Evolutionary conservation across 2,797 vertebrate genomes (phyloP).

Genomic region (Falco naumanni): DNA sequence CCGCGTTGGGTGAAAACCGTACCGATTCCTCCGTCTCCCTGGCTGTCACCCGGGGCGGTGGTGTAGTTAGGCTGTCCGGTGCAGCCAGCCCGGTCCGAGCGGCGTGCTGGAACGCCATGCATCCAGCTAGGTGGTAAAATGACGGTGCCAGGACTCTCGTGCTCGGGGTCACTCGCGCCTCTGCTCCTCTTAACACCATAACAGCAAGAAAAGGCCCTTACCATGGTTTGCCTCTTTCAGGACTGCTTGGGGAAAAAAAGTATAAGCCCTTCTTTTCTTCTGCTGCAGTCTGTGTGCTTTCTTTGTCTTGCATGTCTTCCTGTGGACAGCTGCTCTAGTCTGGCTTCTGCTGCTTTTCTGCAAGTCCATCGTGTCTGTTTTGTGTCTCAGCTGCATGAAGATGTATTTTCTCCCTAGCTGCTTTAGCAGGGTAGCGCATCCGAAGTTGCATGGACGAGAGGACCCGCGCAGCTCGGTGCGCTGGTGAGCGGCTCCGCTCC

Average conservation of each 20-base stretch:
- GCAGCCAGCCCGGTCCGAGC: background rate
- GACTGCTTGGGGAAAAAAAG: constrained; percentile 80
- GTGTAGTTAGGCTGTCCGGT: background rate
- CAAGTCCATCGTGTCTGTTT: constrained; percentile 40
- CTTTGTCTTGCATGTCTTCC: constrained; percentile 78
- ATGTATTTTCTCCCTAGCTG: constrained; percentile 55
- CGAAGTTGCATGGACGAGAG: constrained; percentile 41
- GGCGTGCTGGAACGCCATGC: background rate
- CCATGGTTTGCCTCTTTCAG: constrained; percentile 80
- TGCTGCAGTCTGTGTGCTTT: constrained; percentile 67
- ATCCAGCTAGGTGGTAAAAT: background rate
- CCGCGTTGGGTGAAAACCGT: background rate
- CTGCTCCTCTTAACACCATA: constrained; percentile 1
- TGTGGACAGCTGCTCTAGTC: constrained; percentile 54
- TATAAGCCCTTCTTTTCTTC: constrained; percentile 71
- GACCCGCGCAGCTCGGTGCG: background rate
- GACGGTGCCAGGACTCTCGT: background rate
- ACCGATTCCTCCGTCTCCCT: background rate
- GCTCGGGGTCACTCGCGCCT: background rate
- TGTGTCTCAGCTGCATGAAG: constrained; percentile 72
- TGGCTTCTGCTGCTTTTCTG: constrained; percentile 54
- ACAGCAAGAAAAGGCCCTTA: constrained; percentile 10
- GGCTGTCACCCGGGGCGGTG: background rate
- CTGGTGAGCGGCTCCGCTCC: background rate
- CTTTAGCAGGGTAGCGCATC: background rate